A percentile compares a stretch with the other conserved stretches of the same genome.
Conservation (phyloP, 2,888 invertebrate genomes). For the Eupithecia vulgata region DNA sequence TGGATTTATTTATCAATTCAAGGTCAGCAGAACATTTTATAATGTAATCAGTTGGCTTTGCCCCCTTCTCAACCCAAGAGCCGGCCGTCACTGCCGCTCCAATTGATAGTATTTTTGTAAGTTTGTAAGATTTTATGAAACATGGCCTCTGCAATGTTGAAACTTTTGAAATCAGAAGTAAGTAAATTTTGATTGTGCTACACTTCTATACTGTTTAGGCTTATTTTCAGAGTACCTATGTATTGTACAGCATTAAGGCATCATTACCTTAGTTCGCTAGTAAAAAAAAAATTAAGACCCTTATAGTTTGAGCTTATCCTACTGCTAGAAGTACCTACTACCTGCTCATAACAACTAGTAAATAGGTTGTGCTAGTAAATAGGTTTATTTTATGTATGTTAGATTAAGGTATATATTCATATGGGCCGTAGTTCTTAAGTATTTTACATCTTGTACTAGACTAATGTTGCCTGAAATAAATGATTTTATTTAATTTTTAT, state of each 20-base stretch:
- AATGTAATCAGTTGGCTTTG: conserved; percentile 76
- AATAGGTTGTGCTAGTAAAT: no score
- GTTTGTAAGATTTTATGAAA: conserved; percentile 24
- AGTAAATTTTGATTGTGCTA: conserved; percentile 49
- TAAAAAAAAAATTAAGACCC: no score
- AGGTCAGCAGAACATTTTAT: conserved; percentile 75
- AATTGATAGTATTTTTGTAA: conserved; percentile 24
- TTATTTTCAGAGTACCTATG: background rate
- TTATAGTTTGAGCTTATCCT: no score
- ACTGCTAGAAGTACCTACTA: background rate
- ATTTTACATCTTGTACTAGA: no score
- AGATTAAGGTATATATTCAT: no score
- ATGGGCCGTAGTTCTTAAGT: no score
- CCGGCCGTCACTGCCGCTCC: conserved; percentile 49
- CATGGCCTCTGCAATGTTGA: conserved; percentile 76
- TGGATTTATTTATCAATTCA: conserved; percentile 76
- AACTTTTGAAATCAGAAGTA: conserved; percentile 77
- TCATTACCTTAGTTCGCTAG: no score
- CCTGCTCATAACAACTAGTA: no score
- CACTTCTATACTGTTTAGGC: background rate
- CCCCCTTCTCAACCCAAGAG: conserved; percentile 56
- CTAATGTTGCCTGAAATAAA: no score
- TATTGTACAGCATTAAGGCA: background rate
- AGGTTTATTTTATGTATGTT: no score
- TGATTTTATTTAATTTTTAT: no score